Evolutionary conservation across 2,113 vertebrate species (phyloP).

Genomic region (Tychaedon coryphoeus): DNA sequence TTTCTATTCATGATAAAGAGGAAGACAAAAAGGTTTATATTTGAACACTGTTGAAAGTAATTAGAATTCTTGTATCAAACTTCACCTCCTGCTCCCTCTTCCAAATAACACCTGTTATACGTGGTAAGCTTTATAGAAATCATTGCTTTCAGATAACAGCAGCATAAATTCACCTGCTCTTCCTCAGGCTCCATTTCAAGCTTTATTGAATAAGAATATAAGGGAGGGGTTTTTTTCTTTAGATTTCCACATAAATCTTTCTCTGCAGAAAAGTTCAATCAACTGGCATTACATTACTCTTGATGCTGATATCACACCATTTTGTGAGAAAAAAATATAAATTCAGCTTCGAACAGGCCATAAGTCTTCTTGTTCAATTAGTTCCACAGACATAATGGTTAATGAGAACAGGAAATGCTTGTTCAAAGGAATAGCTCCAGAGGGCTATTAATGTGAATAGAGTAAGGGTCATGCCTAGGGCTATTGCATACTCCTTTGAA

Average conservation of each 20-base stretch:
- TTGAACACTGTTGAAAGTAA: neutral
- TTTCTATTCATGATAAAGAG: neutral
- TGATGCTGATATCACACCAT: neutral
- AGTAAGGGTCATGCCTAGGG: neutral
- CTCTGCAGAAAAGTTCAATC: neutral
- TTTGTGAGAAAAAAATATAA: neutral
- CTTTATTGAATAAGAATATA: neutral
- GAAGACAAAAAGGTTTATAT: neutral
- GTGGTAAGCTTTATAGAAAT: neutral
- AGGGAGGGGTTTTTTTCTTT: neutral
- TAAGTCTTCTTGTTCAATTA: conserved; percentile 2
- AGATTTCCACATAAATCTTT: neutral
- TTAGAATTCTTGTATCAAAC: neutral
- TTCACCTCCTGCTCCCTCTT: neutral
- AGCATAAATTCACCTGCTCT: neutral
- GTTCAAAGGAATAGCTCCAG: neutral
- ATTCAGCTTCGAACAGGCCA: neutral
- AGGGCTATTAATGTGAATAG: neutral
- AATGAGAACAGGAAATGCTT: neutral
- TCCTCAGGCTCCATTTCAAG: neutral
- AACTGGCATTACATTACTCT: neutral
- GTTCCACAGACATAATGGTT: neutral
- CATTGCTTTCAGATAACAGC: neutral
- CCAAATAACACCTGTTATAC: conserved; percentile 21
- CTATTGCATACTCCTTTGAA: neutral